phyloP scores from a whole-genome alignment of 1,140 invertebrate species.

The Berghia stephanieae region DNA sequence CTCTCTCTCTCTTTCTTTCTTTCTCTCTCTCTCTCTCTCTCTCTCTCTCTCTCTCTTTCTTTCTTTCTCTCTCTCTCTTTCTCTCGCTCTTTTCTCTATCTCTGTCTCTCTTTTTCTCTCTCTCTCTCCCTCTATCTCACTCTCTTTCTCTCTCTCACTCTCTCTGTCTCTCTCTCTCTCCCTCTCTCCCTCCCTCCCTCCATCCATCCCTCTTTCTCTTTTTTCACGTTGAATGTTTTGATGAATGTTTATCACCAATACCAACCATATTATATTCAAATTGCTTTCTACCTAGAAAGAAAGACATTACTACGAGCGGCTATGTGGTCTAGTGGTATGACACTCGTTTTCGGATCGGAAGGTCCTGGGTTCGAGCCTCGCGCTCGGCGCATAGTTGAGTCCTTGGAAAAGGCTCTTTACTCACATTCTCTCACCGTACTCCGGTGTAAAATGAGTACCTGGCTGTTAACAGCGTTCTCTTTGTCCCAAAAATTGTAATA shows the following conservation, averaged over 20 bases:
- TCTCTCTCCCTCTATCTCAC: not conserved
- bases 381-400: too few relatives aligned
- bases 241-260: not conserved
- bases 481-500: too few relatives aligned
- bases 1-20: not conserved
- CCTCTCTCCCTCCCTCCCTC: not conserved
- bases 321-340: too few relatives aligned
- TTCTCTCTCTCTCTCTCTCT: not conserved
- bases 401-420: too few relatives aligned
- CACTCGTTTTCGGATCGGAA: too few relatives aligned
- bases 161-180: not conserved
- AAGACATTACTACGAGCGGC: too few relatives aligned
- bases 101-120: not conserved
- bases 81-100: not conserved
- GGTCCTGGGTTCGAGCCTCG: too few relatives aligned
- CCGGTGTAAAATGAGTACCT: too few relatives aligned
- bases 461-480: too few relatives aligned
- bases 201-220: not conserved
- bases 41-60: not conserved
- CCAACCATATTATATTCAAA: not conserved
- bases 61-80: slow-evolving; percentile 5
- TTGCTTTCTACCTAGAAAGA: not conserved
- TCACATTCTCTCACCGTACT: too few relatives aligned
- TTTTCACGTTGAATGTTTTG: not conserved
- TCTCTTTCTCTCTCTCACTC: not conserved